These are phyloP conservation scores for Zygothrica quintamaculata DNA, from an alignment of 2,888 invertebrate genomes.

Conservation along the genomic window DNA sequence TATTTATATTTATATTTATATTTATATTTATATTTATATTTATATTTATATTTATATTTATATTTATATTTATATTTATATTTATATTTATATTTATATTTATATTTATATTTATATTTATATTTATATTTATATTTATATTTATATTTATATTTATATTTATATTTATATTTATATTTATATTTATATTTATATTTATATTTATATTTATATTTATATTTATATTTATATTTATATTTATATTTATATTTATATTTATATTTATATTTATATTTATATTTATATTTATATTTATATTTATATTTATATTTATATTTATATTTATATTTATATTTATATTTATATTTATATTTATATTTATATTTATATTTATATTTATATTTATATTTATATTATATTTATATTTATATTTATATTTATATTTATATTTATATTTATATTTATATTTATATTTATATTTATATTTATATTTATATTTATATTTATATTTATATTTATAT, in stretches of 20 bases:
- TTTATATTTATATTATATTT: constrained; percentile 8
- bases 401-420: constrained; percentile 2
- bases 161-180: not conserved
- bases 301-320: too few relatives aligned
- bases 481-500: not conserved
- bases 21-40: constrained; percentile 5
- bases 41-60: constrained; percentile 8
- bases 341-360: not conserved
- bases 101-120: not conserved
- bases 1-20: constrained; percentile 1
- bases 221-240: not conserved
- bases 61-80: constrained; percentile 14
- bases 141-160: constrained; percentile 4
- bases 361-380: constrained; percentile 9
- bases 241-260: constrained; percentile 9
- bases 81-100: constrained; percentile 5
- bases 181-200: not conserved
- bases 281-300: constrained; percentile 7
- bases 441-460: not conserved
- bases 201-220: not conserved
- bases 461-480: not conserved
- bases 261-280: constrained; percentile 4
- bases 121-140: not conserved
- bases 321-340: not conserved
- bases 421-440: not conserved